These are phyloP conservation scores for Choristoneura fumiferana DNA, from an alignment of 1,140 invertebrate genomes.

Conservation along the genomic window DNA sequence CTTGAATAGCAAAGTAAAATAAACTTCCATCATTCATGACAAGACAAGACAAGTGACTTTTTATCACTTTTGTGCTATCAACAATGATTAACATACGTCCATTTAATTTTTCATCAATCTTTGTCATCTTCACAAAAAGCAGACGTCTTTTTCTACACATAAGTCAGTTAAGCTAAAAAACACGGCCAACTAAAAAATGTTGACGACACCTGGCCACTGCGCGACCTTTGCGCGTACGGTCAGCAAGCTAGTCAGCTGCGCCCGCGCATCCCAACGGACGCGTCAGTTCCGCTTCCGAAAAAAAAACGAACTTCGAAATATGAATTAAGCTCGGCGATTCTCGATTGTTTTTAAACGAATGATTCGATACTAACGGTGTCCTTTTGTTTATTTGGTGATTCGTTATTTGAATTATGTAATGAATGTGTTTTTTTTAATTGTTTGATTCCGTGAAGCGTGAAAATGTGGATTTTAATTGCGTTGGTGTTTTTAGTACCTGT, in stretches of 20 bases:
- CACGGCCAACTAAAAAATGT: slow-evolving; percentile 6
- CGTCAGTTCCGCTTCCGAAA: slow-evolving; percentile 12
- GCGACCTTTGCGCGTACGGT: slow-evolving; percentile 26
- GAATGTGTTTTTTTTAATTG: background rate
- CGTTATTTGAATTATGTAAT: background rate
- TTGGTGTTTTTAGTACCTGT: background rate
- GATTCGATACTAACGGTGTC: background rate
- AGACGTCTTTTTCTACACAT: background rate
- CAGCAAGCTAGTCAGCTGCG: slow-evolving; percentile 21
- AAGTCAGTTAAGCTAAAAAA: too few relatives aligned
- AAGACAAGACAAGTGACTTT: too few relatives aligned
- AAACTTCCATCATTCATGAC: too few relatives aligned
- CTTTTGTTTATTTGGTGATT: background rate
- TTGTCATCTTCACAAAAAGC: background rate
- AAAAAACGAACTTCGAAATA: background rate
- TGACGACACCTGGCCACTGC: background rate
- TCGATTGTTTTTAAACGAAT: background rate
- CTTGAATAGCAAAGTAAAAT: too few relatives aligned
- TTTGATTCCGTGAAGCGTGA: background rate
- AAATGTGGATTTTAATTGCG: background rate
- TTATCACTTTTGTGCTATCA: too few relatives aligned
- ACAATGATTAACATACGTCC: too few relatives aligned
- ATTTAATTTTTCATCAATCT: background rate
- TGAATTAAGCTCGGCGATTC: background rate
- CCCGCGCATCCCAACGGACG: slow-evolving; percentile 19